These are phyloP conservation scores for Heterocephalus glaber DNA, from an alignment of 2,113 vertebrate species.

Conservation along the genomic window DNA sequence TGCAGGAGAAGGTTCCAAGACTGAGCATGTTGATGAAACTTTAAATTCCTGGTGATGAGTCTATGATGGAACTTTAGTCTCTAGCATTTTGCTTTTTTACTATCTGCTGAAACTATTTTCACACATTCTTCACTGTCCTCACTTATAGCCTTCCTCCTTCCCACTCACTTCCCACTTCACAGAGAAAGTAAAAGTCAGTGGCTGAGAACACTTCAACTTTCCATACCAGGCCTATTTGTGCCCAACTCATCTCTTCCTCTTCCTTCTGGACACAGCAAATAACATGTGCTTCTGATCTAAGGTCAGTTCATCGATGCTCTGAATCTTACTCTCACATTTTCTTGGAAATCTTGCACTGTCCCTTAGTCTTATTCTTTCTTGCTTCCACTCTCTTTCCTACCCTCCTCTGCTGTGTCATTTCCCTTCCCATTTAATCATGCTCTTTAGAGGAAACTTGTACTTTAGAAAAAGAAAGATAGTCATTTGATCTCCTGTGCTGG, in stretches of 20 bases:
- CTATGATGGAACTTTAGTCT: background rate
- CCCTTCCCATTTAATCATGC: background rate
- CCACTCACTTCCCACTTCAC: background rate
- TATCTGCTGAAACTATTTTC: background rate
- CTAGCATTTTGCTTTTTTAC: background rate
- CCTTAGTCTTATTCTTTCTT: background rate
- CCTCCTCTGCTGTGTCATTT: background rate
- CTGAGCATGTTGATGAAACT: background rate
- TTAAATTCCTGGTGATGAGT: background rate
- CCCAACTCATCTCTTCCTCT: background rate
- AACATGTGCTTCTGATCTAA: background rate
- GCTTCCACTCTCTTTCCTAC: background rate
- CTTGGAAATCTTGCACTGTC: background rate
- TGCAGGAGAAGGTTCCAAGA: background rate
- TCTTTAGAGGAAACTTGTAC: background rate
- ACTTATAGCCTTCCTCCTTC: background rate
- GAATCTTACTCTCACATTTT: background rate
- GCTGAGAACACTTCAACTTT: background rate
- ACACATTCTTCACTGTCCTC: background rate
- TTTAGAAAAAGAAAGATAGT: background rate
- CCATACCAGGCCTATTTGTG: background rate
- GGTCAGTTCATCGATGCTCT: background rate
- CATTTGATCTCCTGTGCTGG: background rate
- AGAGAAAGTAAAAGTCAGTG: background rate
- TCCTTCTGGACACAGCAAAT: background rate